These are phyloP conservation scores for Cardinalis cardinalis DNA, from an alignment of 2,113 vertebrate genomes.

Conservation along the genomic window DNA sequence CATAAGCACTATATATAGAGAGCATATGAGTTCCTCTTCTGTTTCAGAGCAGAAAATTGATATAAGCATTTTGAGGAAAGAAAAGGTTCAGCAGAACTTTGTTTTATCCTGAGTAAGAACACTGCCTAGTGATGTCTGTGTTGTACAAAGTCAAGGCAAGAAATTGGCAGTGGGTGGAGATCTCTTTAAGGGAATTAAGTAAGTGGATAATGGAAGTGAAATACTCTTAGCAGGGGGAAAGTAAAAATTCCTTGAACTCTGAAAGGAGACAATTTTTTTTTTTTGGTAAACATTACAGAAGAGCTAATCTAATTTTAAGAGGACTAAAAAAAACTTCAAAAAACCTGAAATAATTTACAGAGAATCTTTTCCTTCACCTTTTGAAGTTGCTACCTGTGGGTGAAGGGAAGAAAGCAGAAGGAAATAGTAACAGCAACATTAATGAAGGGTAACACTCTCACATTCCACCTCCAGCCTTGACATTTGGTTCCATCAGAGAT, in stretches of 20 bases:
- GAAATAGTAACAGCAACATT: not conserved
- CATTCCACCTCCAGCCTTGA: not conserved
- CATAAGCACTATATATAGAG: constrained; percentile 37
- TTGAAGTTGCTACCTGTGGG: not conserved
- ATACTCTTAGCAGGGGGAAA: not conserved
- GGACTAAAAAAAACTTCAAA: not conserved
- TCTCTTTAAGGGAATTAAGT: not conserved
- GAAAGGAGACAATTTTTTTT: not conserved
- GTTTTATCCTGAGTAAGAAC: not conserved
- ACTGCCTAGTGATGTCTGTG: not conserved
- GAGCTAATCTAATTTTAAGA: not conserved
- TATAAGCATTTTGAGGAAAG: not conserved
- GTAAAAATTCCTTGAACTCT: not conserved
- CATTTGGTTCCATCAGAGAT: not conserved
- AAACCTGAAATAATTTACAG: not conserved
- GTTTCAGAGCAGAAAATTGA: not conserved
- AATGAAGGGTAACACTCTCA: not conserved
- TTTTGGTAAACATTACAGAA: not conserved
- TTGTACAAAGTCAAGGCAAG: not conserved
- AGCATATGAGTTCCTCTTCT: not conserved
- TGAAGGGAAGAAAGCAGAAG: not conserved
- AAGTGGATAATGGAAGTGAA: constrained; percentile 5
- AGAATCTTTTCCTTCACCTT: not conserved
- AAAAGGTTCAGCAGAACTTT: not conserved
- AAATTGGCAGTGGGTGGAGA: constrained; percentile 12